phyloP scores from a whole-genome alignment of 2,113 vertebrate genomes.

The Xyrauchen texanus region DNA sequence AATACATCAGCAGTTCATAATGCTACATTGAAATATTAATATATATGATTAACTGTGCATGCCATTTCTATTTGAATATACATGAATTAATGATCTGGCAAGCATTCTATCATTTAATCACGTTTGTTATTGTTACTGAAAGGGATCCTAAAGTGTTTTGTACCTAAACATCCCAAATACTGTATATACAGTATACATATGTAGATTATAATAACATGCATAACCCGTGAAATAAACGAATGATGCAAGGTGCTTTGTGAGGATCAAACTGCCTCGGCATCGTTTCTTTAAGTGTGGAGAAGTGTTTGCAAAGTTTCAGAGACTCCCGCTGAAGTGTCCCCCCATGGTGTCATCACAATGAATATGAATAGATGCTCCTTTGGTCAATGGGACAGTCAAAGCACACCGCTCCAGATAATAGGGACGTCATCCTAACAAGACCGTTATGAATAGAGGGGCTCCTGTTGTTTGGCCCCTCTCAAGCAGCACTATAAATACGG shows the following conservation, averaged over 20 bases:
- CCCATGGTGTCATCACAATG: slow-evolving; percentile 86
- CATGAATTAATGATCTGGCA: too few species aligned
- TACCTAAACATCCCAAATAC: too few species aligned
- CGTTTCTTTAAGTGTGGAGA: slow-evolving; percentile 49
- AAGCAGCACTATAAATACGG: slow-evolving; percentile 90
- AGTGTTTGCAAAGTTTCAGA: slow-evolving; percentile 78
- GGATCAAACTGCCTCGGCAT: slow-evolving; percentile 36
- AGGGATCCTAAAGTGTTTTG: too few species aligned
- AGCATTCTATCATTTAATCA: too few species aligned
- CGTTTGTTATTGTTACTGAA: too few species aligned
- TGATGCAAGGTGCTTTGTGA: background rate
- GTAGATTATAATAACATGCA: background rate
- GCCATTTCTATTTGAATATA: too few species aligned
- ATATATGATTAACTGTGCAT: too few species aligned
- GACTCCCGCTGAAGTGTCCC: slow-evolving; percentile 78
- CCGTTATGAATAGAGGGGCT: slow-evolving; percentile 90
- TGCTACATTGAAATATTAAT: too few species aligned
- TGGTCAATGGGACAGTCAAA: slow-evolving; percentile 90
- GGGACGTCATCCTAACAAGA: slow-evolving; percentile 91
- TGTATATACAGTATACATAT: too few species aligned
- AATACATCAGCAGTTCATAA: too few species aligned
- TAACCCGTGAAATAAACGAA: background rate
- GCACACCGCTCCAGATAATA: slow-evolving; percentile 90
- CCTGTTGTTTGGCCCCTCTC: slow-evolving; percentile 87
- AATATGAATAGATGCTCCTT: slow-evolving; percentile 89